phyloP scores from a whole-genome alignment of 2,888 invertebrate genomes.

The Autographa gamma region DNA sequence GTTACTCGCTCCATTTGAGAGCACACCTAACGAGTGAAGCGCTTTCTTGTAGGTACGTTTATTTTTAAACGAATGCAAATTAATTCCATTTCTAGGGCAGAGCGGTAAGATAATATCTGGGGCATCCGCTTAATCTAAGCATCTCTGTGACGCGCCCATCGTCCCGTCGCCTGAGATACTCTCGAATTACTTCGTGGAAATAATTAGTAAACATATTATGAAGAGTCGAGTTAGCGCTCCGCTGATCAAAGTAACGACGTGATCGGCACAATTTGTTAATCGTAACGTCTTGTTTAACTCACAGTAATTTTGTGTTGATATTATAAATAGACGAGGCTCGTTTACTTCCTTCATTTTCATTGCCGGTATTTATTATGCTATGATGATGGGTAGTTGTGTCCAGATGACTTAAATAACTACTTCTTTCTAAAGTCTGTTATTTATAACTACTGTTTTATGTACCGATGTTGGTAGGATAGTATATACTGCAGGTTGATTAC shows the following conservation, averaged over 20 bases:
- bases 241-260: constrained; percentile 63
- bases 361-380: constrained; percentile 29
- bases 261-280: constrained; percentile 61
- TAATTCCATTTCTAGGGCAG: constrained; percentile 77
- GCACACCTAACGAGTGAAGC: constrained; percentile 64
- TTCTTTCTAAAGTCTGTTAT: neutral
- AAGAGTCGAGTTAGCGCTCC: constrained; percentile 62
- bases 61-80: constrained; percentile 76
- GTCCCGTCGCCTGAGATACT: constrained; percentile 60
- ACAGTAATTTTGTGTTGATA: constrained; percentile 53
- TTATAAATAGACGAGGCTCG: constrained; percentile 42
- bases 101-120: constrained; percentile 75
- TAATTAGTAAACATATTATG: constrained; percentile 69
- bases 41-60: constrained; percentile 62
- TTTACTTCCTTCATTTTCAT: constrained; percentile 26
- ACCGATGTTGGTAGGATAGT: neutral
- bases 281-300: constrained; percentile 62
- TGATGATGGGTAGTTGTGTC: constrained; percentile 11
- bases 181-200: constrained; percentile 70
- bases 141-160: constrained; percentile 70
- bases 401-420: constrained; percentile 3
- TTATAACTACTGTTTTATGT: neutral
- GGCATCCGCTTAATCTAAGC: constrained; percentile 71
- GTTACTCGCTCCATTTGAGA: constrained; percentile 65
- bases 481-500: neutral